A percentile compares a stretch with the other conserved stretches of the same genome.
Conservation (phyloP, 2,888 invertebrate genomes). For the Drosophila bunnanda region DNA sequence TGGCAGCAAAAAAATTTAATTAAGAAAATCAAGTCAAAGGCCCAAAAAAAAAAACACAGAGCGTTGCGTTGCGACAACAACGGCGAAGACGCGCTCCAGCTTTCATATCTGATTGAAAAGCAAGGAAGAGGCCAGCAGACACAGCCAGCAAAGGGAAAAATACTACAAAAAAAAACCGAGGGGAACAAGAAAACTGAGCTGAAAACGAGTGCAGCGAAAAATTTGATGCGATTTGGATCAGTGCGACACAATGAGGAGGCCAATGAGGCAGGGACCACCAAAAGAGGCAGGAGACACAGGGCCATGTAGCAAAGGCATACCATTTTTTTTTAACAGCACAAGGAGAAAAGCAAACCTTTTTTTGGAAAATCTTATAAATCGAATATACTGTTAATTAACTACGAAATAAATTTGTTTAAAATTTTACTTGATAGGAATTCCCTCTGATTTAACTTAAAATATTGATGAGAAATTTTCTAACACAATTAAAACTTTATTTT, state of each 20-base stretch:
- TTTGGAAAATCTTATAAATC: neutral
- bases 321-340: slow-evolving; percentile 50
- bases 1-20: slow-evolving; percentile 79
- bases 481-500: too few relatives aligned
- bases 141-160: slow-evolving; percentile 29
- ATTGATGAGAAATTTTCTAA: neutral
- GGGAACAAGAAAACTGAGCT: slow-evolving; percentile 50
- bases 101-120: slow-evolving; percentile 80
- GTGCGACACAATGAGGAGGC: slow-evolving; percentile 73
- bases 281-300: slow-evolving; percentile 60
- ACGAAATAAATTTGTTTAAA: neutral
- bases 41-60: slow-evolving; percentile 36
- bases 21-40: slow-evolving; percentile 79
- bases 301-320: slow-evolving; percentile 47
- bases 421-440: neutral
- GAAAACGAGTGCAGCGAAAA: slow-evolving; percentile 75
- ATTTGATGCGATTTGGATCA: slow-evolving; percentile 76
- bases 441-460: neutral
- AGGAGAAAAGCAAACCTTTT: neutral
- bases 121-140: slow-evolving; percentile 53
- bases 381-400: neutral
- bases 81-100: slow-evolving; percentile 73
- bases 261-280: slow-evolving; percentile 67
- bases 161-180: slow-evolving; percentile 1
- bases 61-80: slow-evolving; percentile 67